Evolutionary conservation across 2,113 vertebrate species (phyloP), one percentile per base, ranked within the genome.

Genomic region (Anguilla japonica): DNA sequence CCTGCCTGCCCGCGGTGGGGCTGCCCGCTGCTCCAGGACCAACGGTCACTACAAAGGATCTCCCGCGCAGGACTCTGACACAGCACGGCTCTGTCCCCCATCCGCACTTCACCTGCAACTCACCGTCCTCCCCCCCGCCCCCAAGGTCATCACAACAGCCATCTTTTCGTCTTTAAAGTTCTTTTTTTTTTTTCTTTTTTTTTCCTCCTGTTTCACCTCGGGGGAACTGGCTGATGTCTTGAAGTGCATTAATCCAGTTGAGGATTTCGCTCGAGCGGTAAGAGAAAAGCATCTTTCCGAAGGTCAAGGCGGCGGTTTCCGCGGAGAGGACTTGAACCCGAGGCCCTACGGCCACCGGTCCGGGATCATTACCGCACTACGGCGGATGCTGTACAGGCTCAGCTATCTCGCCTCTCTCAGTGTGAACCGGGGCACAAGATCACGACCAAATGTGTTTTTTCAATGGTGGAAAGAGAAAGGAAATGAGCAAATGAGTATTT

Each of bases 31-130:
- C 39, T 97, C 95, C 34, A 63, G 86, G 89, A 56, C 90, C 0
- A 87, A 78, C 0, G 84, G 88, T 84, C 95, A 94, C 56, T 91
- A 94, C 95, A 34, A 81, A 34, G 89, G 53, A 93, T 89, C 0
- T 96, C 95, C 46, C 92, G 87, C 57, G 95, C 94, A 1, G 18
- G 7, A 53, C 50, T 53, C 50, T 53, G 50, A 53, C 50, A 53
- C 50, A 53, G 50, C 50, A 53, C 13, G 50, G 50, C 50, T 53
- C 50, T 53, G 50, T 13, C 1, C 50, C 2, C 6, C 50, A n/a
- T 53, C 8, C 9, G 96, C 0, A 0, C 94, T 96, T 71, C 89
- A 97, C 88, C 86, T 96, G 95, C 88, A 96, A 94, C 39, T 96
- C 95, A 39, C 93, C 95, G 43, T 91, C 91, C 88, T 95, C 95